These are phyloP conservation scores for Corapipo altera DNA, from an alignment of 2,113 vertebrate species.

Conservation along the genomic window DNA sequence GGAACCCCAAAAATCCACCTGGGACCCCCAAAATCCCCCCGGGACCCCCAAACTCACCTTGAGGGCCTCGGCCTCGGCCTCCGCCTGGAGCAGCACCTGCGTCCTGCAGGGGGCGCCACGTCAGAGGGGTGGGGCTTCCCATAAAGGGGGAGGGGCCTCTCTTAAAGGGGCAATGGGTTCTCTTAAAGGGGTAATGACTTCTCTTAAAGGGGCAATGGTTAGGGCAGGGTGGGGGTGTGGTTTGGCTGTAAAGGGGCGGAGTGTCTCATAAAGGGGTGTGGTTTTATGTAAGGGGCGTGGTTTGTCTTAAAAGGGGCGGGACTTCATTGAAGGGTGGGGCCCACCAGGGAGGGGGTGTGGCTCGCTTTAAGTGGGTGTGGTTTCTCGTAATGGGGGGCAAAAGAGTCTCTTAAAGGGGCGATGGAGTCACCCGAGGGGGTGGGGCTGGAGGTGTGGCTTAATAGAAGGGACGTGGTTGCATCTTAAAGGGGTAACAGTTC, in stretches of 20 bases:
- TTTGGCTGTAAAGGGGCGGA: no score
- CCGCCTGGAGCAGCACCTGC: not conserved
- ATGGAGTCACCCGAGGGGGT: no score
- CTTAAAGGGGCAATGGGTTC: no score
- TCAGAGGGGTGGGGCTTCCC: not conserved
- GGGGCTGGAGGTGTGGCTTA: no score
- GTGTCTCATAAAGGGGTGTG: no score
- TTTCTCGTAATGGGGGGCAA: not conserved
- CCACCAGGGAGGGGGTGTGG: accelerated
- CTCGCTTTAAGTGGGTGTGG: accelerated
- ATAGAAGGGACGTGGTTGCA: no score
- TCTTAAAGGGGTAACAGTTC: no score
- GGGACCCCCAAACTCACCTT: not conserved
- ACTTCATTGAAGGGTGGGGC: accelerated
- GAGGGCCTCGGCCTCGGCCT: not conserved
- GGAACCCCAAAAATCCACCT: not conserved
- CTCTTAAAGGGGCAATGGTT: not conserved
- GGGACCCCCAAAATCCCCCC: not conserved
- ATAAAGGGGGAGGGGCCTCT: not conserved
- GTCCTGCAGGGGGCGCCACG: not conserved
- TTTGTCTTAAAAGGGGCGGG: no score
- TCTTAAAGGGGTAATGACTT: no score
- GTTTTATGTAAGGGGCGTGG: no score
- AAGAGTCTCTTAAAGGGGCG: no score
- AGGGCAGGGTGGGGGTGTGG: no score